These are phyloP conservation scores for Belgica antarctica DNA, from an alignment of 2,888 invertebrate species.

Conservation along the genomic window DNA sequence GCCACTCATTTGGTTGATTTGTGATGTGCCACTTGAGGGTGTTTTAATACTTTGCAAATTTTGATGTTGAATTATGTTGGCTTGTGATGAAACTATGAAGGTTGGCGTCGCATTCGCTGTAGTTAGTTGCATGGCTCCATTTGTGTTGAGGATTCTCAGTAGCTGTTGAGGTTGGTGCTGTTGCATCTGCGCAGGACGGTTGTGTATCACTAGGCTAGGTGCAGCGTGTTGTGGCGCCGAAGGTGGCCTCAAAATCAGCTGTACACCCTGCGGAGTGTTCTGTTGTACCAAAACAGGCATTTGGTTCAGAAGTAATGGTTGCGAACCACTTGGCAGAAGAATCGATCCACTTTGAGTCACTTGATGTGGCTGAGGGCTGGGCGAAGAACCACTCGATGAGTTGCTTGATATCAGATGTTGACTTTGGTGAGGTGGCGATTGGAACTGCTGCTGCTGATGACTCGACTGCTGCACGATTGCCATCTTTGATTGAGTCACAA, in stretches of 20 bases:
- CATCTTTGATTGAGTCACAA: constrained; percentile 46
- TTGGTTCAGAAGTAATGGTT: constrained; percentile 54
- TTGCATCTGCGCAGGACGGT: constrained; percentile 49
- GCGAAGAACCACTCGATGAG: constrained; percentile 7
- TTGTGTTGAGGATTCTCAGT: constrained; percentile 62
- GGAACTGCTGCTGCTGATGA: neutral
- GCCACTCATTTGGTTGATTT: constrained; percentile 48
- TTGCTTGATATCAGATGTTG: constrained; percentile 28
- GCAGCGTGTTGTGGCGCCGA: constrained; percentile 57
- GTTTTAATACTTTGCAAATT: constrained; percentile 54
- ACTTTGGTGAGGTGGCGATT: constrained; percentile 41
- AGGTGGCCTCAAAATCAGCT: constrained; percentile 68
- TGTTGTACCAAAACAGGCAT: constrained; percentile 64
- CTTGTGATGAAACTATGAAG: constrained; percentile 56
- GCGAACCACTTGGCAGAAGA: constrained; percentile 52
- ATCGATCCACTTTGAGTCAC: constrained; percentile 50
- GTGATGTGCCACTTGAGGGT: constrained; percentile 39
- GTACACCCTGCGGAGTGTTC: constrained; percentile 66
- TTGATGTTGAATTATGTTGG: constrained; percentile 55
- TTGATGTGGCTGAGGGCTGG: constrained; percentile 45
- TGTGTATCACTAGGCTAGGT: constrained; percentile 55
- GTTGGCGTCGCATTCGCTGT: constrained; percentile 57
- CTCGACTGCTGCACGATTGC: constrained; percentile 45
- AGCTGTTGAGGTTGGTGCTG: constrained; percentile 57
- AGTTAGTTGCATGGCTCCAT: constrained; percentile 61